Percentiles rank a stretch among this genome's conserved stretches.
Evolutionary conservation across 92 coral and sea anemone genomes (phyloP).

Genomic region (Hydrozoanthus gracilis): DNA sequence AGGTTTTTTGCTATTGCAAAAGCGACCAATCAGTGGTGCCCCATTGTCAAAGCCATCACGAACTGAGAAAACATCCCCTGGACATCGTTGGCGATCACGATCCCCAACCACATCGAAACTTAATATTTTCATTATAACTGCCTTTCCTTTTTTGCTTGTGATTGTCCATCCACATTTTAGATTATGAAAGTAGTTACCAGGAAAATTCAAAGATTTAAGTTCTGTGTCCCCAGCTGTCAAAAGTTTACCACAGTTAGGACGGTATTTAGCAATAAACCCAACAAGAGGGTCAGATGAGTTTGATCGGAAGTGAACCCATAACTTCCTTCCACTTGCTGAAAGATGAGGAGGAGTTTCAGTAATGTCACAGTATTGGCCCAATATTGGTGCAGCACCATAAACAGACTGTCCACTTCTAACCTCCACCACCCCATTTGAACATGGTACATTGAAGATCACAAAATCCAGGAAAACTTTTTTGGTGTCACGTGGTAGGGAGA

Average conservation of each 20-base stretch:
- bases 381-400: slow-evolving; percentile 58
- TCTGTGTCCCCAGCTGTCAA: slow-evolving; percentile 62
- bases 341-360: slow-evolving; percentile 69
- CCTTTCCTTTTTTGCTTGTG: slow-evolving; percentile 71
- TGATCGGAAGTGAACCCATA: slow-evolving; percentile 88
- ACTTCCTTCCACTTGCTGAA: slow-evolving; percentile 54
- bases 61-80: slow-evolving; percentile 73
- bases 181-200: slow-evolving; percentile 76
- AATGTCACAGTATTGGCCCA: slow-evolving; percentile 76
- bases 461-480: slow-evolving; percentile 80
- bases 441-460: slow-evolving; percentile 83
- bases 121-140: slow-evolving; percentile 65
- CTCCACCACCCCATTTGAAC: slow-evolving; percentile 73
- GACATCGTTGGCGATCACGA: slow-evolving; percentile 59
- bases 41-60: slow-evolving; percentile 69
- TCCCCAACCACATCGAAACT: slow-evolving; percentile 81
- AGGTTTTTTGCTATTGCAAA: slow-evolving; percentile 79
- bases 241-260: slow-evolving; percentile 69
- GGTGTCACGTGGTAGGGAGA: slow-evolving; percentile 64
- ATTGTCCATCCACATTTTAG: slow-evolving; percentile 85
- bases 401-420: slow-evolving; percentile 70
- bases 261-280: slow-evolving; percentile 77
- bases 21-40: slow-evolving; percentile 68
- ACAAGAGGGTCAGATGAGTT: slow-evolving; percentile 78
- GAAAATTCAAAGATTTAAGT: slow-evolving; percentile 68